These are phyloP conservation scores for Platalea minor DNA, from an alignment of 2,797 vertebrate genomes.

Conservation along the genomic window DNA sequence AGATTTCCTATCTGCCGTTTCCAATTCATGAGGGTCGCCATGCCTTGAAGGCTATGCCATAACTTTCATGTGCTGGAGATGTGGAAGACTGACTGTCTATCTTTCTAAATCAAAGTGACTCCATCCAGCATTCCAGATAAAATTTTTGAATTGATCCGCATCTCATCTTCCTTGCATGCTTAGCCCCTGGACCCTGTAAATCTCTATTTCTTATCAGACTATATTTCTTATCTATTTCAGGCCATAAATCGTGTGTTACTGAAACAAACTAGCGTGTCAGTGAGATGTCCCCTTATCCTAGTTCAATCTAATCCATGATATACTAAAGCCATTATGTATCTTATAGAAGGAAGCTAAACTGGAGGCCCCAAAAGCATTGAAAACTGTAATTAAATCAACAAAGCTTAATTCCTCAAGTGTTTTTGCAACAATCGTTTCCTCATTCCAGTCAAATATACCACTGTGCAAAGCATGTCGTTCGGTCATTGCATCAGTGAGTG, in stretches of 20 bases:
- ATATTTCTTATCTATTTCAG: neutral
- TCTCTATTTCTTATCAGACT: neutral
- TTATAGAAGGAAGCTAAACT: neutral
- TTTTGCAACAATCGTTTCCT: neutral
- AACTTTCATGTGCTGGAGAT: neutral
- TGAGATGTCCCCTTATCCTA: neutral
- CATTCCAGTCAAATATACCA: rapidly evolving
- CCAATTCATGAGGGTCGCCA: neutral
- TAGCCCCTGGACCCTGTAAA: neutral
- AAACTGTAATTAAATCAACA: neutral
- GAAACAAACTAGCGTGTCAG: neutral
- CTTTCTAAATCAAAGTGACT: neutral
- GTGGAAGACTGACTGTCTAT: neutral
- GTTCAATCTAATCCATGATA: neutral
- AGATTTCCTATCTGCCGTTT: neutral
- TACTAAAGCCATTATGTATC: neutral
- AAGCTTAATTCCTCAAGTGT: neutral
- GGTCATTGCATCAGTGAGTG: neutral
- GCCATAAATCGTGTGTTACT: neutral
- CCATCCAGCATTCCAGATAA: neutral
- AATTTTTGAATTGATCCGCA: neutral
- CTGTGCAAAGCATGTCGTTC: neutral
- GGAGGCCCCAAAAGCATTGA: neutral
- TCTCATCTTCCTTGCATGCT: neutral
- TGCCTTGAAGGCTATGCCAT: neutral